These are phyloP conservation scores for Zaprionus lachaisei DNA, from an alignment of 1,140 invertebrate species.

Conservation along the genomic window DNA sequence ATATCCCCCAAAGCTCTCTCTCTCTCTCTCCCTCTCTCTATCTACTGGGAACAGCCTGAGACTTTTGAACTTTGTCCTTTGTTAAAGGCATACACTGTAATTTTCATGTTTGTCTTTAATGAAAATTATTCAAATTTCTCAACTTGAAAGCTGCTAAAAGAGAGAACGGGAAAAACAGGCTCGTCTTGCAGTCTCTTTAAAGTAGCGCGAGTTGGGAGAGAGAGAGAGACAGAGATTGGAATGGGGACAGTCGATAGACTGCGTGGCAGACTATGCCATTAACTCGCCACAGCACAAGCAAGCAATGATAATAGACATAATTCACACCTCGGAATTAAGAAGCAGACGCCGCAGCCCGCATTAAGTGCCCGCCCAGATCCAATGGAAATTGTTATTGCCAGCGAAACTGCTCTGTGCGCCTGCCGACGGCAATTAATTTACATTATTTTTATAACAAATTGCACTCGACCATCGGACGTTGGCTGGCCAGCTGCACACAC, in stretches of 20 bases:
- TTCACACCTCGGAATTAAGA: conserved; percentile 45
- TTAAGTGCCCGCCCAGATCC: conserved; percentile 28
- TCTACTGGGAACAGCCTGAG: neutral
- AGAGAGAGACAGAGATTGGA: neutral
- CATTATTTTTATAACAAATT: conserved; percentile 78
- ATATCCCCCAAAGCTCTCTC: conserved; percentile 1
- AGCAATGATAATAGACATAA: conserved; percentile 42
- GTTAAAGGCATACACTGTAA: neutral
- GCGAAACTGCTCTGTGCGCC: neutral
- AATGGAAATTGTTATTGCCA: conserved; percentile 62
- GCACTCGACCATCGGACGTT: conserved; percentile 21
- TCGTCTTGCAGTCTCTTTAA: conserved; percentile 7
- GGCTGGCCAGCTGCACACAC: conserved; percentile 24
- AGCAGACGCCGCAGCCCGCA: conserved; percentile 8
- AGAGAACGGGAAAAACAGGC: neutral
- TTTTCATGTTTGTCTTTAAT: conserved; percentile 38
- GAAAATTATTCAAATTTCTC: conserved; percentile 43
- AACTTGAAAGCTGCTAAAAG: neutral
- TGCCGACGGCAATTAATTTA: conserved; percentile 67
- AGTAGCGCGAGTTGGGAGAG: neutral
- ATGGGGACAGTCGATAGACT: neutral
- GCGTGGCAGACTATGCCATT: neutral
- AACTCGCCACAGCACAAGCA: neutral
- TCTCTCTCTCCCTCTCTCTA: no score
- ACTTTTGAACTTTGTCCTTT: conserved; percentile 39